These are phyloP conservation scores for Setipinna tenuifilis DNA, from an alignment of 2,797 vertebrate genomes.

Conservation along the genomic window DNA sequence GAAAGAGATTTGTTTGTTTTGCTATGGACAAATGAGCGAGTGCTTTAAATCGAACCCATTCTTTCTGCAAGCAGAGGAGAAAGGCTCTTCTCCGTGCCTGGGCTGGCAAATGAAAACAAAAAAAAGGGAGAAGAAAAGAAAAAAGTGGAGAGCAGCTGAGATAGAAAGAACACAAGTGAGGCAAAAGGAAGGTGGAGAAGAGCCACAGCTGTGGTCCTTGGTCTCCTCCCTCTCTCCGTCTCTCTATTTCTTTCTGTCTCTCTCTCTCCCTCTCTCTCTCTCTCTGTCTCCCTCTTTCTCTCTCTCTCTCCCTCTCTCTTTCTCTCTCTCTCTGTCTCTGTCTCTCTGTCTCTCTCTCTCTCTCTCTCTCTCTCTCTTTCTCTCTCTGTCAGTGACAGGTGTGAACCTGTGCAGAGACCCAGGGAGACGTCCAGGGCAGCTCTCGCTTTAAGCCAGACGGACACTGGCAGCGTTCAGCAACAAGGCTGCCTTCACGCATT, in stretches of 20 bases:
- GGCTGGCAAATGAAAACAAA: not conserved
- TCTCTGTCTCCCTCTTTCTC: no score
- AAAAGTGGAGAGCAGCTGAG: not conserved
- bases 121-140: not conserved
- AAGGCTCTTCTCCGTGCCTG: not conserved
- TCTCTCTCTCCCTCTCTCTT: no score
- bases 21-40: not conserved
- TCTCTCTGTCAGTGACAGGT: conserved; percentile 67
- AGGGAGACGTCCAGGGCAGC: conserved; percentile 73
- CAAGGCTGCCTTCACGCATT: conserved; percentile 67
- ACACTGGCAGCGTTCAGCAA: conserved; percentile 61
- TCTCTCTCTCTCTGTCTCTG: no score
- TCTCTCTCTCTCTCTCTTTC: not conserved
- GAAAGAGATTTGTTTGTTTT: not conserved
- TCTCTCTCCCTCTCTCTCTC: no score
- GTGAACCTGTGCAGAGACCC: conserved; percentile 69
- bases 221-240: conserved; percentile 4
- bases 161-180: not conserved
- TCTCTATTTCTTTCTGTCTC: not conserved
- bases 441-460: conserved; percentile 57
- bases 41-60: not conserved
- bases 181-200: not conserved
- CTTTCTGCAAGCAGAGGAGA: not conserved
- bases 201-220: not conserved
- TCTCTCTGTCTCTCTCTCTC: no score